A percentile compares a stretch with the other conserved stretches of the same genome.
These are phyloP conservation scores for Cetonia aurata DNA, from an alignment of 2,888 invertebrate species.

Conservation along the genomic window DNA sequence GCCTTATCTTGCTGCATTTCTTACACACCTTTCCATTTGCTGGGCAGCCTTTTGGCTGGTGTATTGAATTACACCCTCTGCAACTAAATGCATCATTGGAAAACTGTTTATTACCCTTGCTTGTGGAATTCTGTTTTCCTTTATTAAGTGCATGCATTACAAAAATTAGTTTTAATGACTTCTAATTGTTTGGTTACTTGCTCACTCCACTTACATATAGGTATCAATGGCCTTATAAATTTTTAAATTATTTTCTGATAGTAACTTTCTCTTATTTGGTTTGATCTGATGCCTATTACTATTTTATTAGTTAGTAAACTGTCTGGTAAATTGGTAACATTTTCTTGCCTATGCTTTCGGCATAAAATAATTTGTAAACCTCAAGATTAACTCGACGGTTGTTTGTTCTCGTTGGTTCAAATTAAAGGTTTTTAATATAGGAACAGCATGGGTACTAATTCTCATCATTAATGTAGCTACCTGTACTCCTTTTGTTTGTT, in stretches of 20 bases:
- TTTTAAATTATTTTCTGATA: background rate
- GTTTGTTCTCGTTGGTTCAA: background rate
- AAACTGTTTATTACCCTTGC: background rate
- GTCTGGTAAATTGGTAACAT: background rate
- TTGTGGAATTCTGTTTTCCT: background rate
- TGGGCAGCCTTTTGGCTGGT: background rate
- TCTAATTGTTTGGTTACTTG: too few species aligned
- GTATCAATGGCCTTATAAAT: background rate
- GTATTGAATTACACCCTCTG: background rate
- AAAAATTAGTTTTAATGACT: too few species aligned
- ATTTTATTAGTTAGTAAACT: background rate
- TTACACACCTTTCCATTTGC: slow-evolving; percentile 2
- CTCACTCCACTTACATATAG: background rate
- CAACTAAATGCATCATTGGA: slow-evolving; percentile 1
- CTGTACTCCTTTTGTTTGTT: too few species aligned
- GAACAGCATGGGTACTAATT: slow-evolving; percentile 7
- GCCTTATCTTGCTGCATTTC: background rate
- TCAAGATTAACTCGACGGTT: slow-evolving; percentile 3
- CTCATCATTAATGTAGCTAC: too few species aligned
- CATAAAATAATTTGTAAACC: slow-evolving; percentile 13
- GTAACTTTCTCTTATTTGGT: slow-evolving; percentile 1
- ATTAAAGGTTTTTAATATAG: slow-evolving; percentile 22
- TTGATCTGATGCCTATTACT: slow-evolving; percentile 1
- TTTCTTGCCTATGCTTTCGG: slow-evolving; percentile 6
- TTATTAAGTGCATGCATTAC: background rate